A percentile compares a stretch with the other conserved stretches of the same genome.
Evolutionary conservation across 2,797 vertebrate genomes (phyloP).

Genomic region (Girardinus metallicus): DNA sequence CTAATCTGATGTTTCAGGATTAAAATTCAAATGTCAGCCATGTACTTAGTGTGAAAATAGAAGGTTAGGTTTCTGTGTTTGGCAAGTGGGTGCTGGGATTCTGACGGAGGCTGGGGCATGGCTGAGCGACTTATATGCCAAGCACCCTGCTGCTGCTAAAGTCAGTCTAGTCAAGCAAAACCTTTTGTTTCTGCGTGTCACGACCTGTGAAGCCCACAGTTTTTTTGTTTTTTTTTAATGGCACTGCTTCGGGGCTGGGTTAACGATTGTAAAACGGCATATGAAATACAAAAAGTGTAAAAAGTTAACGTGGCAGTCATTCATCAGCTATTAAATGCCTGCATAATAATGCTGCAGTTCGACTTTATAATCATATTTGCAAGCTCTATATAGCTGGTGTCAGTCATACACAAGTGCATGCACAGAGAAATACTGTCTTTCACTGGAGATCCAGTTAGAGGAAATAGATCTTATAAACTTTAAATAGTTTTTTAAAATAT

Average conservation of each 20-base stretch:
- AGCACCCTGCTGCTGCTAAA: slow-evolving; percentile 63
- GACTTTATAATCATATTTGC: background rate
- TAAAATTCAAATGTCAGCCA: slow-evolving; percentile 80
- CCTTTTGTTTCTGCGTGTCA: slow-evolving; percentile 44
- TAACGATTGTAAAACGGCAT: slow-evolving; percentile 3
- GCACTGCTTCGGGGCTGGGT: background rate
- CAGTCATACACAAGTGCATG: slow-evolving; percentile 5
- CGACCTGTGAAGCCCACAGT: slow-evolving; percentile 30
- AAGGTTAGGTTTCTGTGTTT: slow-evolving; percentile 73
- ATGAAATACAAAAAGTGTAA: background rate
- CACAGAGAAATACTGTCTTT: slow-evolving; percentile 3
- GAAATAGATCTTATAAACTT: slow-evolving; percentile 39
- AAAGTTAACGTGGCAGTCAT: background rate
- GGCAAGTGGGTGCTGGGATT: slow-evolving; percentile 60
- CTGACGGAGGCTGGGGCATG: slow-evolving; percentile 62
- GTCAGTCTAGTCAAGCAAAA: slow-evolving; percentile 67
- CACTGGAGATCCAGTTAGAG: slow-evolving; percentile 28
- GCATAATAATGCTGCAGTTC: background rate
- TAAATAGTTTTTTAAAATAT: slow-evolving; percentile 46
- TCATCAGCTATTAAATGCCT: background rate
- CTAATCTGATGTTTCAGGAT: slow-evolving; percentile 78
- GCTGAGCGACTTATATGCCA: slow-evolving; percentile 67
- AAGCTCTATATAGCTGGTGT: background rate
- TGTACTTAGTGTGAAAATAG: slow-evolving; percentile 67
- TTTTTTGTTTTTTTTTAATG: slow-evolving; percentile 5